Conservation (phyloP, 2,888 invertebrate species). For the Leptopilina myrica region DNA sequence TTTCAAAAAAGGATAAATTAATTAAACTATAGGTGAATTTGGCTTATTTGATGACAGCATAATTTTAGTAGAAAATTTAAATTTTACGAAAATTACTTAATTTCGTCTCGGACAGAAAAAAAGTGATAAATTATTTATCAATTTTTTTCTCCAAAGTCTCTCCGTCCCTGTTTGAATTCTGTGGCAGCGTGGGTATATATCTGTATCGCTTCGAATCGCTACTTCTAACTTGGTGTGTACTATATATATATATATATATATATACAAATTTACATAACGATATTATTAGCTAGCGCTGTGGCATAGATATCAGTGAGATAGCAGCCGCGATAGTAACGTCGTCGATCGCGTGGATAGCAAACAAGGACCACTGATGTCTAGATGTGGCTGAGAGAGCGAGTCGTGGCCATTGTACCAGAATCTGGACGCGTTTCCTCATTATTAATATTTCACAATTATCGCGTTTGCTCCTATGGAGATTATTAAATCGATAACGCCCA, state of each 20-base stretch:
- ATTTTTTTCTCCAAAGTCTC: background rate
- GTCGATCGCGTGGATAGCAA: conserved; percentile 56
- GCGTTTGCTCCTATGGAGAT: conserved; percentile 61
- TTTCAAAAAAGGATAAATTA: too few relatives aligned
- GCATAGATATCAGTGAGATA: conserved; percentile 67
- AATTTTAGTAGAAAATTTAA: too few relatives aligned
- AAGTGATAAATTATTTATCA: background rate
- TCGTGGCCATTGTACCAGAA: conserved; percentile 56
- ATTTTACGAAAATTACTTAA: too few relatives aligned
- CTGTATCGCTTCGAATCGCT: conserved; percentile 50
- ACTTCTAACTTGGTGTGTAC: conserved; percentile 34
- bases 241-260: too few relatives aligned
- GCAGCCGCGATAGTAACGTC: conserved; percentile 57
- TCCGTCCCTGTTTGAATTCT: background rate
- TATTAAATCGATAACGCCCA: conserved; percentile 58
- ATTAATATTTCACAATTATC: conserved; percentile 71
- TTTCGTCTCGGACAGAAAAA: too few relatives aligned
- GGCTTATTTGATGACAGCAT: too few relatives aligned
- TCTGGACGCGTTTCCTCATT: conserved; percentile 65
- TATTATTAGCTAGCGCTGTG: conserved; percentile 67
- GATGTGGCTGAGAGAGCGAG: conserved; percentile 49
- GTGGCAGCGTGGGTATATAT: conserved; percentile 39
- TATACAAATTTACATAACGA: conserved; percentile 66
- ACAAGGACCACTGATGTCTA: conserved; percentile 55
- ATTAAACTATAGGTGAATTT: too few relatives aligned